Evolutionary conservation across 2,113 vertebrate genomes (phyloP), one percentile per base, ranked within the genome.

Genomic region (Crotophaga sulcirostris): DNA sequence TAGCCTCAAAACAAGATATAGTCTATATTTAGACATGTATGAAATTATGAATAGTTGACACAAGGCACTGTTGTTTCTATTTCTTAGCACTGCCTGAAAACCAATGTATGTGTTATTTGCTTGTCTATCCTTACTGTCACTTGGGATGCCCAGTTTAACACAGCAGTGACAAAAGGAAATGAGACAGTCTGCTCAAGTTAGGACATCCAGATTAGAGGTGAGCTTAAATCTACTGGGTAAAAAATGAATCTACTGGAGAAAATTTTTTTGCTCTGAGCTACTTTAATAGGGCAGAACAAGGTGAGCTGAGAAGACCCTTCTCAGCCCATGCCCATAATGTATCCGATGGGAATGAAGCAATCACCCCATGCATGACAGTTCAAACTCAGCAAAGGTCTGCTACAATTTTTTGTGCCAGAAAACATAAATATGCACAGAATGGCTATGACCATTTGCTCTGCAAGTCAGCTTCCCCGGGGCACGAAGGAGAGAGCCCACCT

Each of bases 401-500:
- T 3, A 45, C 3, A 8, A 33, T 24, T 72, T 90, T 38, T 84
- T 66, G 24, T 78, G 11, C n/a, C 11, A 55, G 52, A 87, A 76
- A 80, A 42, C 11, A 31, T 6, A 10, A 14, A 6, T 75, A 36
- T 55, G 34, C 63, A 36, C 63, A 36, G 38, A 68, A 40, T 3
- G 7, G 38, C n/a, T 0, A 0, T 51, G 79, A 51, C 16, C 3
- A 1, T 7, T 33, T 55, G 26, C 1, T 2, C 42, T 6, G 1
- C 31, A 45, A 3, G 1, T 60, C 31, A 21, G 13, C 31, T 58
- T 62, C 47, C 42, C 34, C 5, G 2, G 16, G 40, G 4, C 4
- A 1, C 0, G 3, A 45, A 34, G 67, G 31, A 49, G 9, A 55
- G 64, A 77, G 29, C n/a, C 0, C 0, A 66, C 24, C 31, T 1